Percentiles rank a stretch among this genome's conserved stretches.
phyloP scores from a whole-genome alignment of 2,113 vertebrate species.

The Calypte anna region DNA sequence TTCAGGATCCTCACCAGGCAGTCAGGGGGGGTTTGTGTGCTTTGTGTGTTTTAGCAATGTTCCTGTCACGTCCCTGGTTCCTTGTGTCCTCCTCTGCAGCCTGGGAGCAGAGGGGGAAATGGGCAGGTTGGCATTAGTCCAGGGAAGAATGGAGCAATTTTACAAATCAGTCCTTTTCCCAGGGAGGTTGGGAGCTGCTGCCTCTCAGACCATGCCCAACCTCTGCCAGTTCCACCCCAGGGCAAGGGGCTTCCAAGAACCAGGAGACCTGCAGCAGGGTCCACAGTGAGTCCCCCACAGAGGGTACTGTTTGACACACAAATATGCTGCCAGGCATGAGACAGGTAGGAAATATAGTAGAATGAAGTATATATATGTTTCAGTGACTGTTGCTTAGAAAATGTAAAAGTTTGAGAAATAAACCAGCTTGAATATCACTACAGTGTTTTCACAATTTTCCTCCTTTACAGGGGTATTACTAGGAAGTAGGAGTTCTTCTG shows the following conservation, averaged over 20 bases:
- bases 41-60: neutral
- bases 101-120: neutral
- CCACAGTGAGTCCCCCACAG: fast-evolving
- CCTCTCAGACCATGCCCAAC: neutral
- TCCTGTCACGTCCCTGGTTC: fast-evolving
- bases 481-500: neutral
- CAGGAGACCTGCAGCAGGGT: neutral
- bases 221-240: neutral
- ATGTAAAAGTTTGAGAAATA: neutral
- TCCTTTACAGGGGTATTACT: neutral
- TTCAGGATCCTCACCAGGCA: neutral
- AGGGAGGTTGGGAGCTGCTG: neutral
- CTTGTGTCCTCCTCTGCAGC: fast-evolving
- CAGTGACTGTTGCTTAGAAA: neutral
- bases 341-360: neutral
- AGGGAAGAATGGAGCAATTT: neutral
- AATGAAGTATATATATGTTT: neutral
- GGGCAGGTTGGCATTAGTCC: neutral
- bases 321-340: neutral
- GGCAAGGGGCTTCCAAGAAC: fast-evolving
- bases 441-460: neutral
- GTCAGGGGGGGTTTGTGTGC: neutral
- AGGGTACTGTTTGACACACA: neutral
- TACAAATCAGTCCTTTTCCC: neutral
- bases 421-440: neutral